phyloP scores from a whole-genome alignment of 2,797 vertebrate genomes.

The Heliangelus exortis region DNA sequence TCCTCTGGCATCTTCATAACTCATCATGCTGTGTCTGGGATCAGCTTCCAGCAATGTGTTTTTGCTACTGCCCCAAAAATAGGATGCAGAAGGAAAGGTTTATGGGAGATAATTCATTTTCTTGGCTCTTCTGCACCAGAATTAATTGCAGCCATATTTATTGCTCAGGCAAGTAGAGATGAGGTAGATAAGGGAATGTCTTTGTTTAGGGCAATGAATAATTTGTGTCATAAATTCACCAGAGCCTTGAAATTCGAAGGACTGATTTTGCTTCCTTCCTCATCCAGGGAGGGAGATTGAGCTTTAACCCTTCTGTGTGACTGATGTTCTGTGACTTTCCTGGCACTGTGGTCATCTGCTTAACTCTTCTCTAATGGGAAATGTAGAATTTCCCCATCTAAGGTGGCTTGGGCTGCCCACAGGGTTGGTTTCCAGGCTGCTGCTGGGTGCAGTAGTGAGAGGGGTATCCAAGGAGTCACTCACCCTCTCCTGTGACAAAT shows the following conservation, averaged over 20 bases:
- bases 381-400: fast-evolving
- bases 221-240: conserved; percentile 31
- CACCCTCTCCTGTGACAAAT: background rate
- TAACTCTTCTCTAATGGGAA: background rate
- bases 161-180: conserved; percentile 29
- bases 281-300: background rate
- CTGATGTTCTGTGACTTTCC: background rate
- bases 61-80: conserved; percentile 30
- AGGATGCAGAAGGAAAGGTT: conserved; percentile 40
- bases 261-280: background rate
- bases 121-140: conserved; percentile 41
- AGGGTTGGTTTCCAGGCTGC: background rate
- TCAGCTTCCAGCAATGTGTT: background rate
- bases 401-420: background rate
- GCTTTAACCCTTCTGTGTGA: background rate
- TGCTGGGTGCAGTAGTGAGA: background rate
- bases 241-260: conserved; percentile 44
- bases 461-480: background rate
- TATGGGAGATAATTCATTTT: conserved; percentile 43
- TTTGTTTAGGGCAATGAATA: conserved; percentile 49
- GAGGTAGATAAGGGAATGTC: conserved; percentile 33
- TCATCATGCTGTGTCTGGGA: background rate
- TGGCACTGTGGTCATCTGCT: background rate
- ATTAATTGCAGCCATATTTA: conserved; percentile 62
- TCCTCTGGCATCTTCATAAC: background rate